Evolutionary conservation across 1,140 invertebrate genomes (phyloP).

Genomic region (Drosophila rufa): DNA sequence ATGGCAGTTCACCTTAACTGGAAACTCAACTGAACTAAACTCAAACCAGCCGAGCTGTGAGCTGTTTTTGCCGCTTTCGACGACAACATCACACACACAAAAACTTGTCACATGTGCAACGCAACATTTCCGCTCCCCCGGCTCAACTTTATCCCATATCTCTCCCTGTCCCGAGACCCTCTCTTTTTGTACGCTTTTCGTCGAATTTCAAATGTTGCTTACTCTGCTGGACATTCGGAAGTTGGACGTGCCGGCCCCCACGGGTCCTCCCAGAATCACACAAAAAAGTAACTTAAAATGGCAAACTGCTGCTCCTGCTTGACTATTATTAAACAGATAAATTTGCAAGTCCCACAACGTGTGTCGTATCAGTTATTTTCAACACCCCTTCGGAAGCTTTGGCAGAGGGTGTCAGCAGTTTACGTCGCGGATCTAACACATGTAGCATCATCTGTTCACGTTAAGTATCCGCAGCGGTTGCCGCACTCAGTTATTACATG

Average conservation of each 20-base stretch:
- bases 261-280: background rate
- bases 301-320: slow-evolving; percentile 27
- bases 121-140: slow-evolving; percentile 65
- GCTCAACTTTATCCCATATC: slow-evolving; percentile 16
- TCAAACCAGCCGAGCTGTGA: slow-evolving; percentile 48
- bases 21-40: slow-evolving; percentile 64
- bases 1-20: slow-evolving; percentile 80
- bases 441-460: slow-evolving; percentile 64
- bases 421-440: slow-evolving; percentile 40
- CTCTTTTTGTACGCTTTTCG: slow-evolving; percentile 66
- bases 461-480: slow-evolving; percentile 62
- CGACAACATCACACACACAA: slow-evolving; percentile 44
- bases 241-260: slow-evolving; percentile 52
- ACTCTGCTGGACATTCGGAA: slow-evolving; percentile 71
- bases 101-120: slow-evolving; percentile 81
- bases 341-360: slow-evolving; percentile 61
- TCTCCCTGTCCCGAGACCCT: background rate
- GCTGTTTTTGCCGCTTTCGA: slow-evolving; percentile 67
- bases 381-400: slow-evolving; percentile 31
- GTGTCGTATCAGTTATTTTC: slow-evolving; percentile 55
- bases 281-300: slow-evolving; percentile 39
- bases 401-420: slow-evolving; percentile 39
- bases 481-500: slow-evolving; percentile 49
- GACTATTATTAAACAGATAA: slow-evolving; percentile 75
- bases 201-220: slow-evolving; percentile 83